Base-by-base conservation (phyloP, 1,140 invertebrate genomes). In the Phthorimaea operculella region DNA sequence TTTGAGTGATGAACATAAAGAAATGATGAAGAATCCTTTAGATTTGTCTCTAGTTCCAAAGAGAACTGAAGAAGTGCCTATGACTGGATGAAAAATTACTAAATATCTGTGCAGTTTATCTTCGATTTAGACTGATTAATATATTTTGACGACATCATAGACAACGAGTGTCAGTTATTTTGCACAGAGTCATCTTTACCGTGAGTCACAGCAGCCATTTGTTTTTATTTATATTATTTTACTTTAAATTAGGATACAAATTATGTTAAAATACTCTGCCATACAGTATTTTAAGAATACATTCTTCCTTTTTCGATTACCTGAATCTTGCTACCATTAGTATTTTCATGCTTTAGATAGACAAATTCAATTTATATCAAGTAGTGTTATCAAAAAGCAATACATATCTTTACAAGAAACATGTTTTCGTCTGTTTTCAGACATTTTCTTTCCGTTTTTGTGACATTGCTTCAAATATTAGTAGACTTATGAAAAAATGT, bases 11-110 rank as follows among this genome's bases (percentile, higher is more conserved):
- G 85, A 82, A n/a, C 70, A 63, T 44, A 83, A 86, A 56, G 87
- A 88, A 56, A 77, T 85, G 1, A 83, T 85, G 66, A 87, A 86
- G 47, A 88, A 91, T 61, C 92, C 91, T 15, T 76, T 93, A 28
- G 91, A 93, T 76, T 81, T 93, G 36, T 92, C 90, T 16, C 67
- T 88, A 21, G 87, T 88, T 33, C 75, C 85, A 16, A 86, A 85
- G 72, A 59, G 83, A 58, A 76, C 74, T 15, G 85, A 82, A 74
- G 81, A 87, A 77, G 74, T 86, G 34, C 82, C 83, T 48, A 72
- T 87, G 71, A 87, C 83, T 54, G 85, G 85, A 55, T 87, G 70
- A 76, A 59, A 42, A 39, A n/a, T 39, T 39, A 12, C 36, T 4
- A 12, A 34, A 11, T 6, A 39, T 9, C 36, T 39, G 36, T 39